These are phyloP conservation scores for Balearica regulorum DNA, from an alignment of 2,797 vertebrate genomes.

Conservation along the genomic window DNA sequence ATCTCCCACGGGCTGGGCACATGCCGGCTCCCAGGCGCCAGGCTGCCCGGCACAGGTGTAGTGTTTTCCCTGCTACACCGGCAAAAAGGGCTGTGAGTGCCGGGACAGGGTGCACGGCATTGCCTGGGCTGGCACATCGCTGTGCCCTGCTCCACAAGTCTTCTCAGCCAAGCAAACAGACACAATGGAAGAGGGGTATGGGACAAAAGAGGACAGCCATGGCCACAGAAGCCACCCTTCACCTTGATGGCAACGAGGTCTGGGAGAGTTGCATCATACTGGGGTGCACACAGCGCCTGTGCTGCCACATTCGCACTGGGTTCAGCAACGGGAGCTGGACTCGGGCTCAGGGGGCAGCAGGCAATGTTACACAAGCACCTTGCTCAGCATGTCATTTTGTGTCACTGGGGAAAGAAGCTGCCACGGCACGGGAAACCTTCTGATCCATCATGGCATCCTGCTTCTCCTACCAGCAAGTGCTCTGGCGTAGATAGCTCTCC, in stretches of 20 bases:
- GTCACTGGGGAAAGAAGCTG: not conserved
- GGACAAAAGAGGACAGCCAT: not conserved
- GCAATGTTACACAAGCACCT: rapidly evolving
- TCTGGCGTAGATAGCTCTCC: not conserved
- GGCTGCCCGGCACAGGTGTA: not conserved
- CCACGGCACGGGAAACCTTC: not conserved
- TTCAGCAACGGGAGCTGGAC: not conserved
- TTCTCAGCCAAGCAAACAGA: not conserved
- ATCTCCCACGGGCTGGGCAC: rapidly evolving
- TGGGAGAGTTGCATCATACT: not conserved
- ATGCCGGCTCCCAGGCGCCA: rapidly evolving
- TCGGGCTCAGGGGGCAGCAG: not conserved
- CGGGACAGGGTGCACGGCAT: rapidly evolving
- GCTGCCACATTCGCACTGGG: rapidly evolving
- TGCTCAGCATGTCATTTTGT: not conserved
- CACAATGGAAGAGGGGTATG: not conserved
- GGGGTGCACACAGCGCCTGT: not conserved
- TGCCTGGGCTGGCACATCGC: not conserved
- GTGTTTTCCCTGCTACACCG: not conserved
- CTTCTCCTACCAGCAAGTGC: not conserved
- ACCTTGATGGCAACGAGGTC: rapidly evolving
- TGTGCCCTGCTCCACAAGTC: not conserved
- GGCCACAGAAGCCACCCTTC: not conserved
- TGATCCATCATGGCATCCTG: not conserved
- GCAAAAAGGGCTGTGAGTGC: not conserved